Evolutionary conservation across 2,797 vertebrate species (phyloP), one percentile per base, ranked within the genome.

Genomic region (Sebastes iracundus): DNA sequence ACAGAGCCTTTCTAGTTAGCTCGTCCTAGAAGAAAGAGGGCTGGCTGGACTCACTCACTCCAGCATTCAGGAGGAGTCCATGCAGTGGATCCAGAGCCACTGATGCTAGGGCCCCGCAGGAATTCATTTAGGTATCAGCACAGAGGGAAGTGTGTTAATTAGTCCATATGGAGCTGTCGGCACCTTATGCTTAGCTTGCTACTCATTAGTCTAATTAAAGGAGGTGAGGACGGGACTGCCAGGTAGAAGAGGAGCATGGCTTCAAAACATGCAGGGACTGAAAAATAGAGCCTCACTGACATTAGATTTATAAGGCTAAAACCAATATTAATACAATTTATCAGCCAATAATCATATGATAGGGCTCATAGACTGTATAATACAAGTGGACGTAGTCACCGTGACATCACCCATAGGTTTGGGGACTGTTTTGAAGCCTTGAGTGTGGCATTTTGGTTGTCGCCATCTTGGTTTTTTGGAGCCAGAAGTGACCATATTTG

Each of bases 71-170:
- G 12, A 52, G 46, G 56, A 58, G 20, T 72, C 65, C 53, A 38
- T 65, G 68, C 46, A 59, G 46, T 53, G 10, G 27, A 53, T 72
- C 71, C 77, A 59, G 35, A 65, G 72, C 78, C 32, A 60, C 67
- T 68, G 74, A 64, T 2, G 16, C 46, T 4, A 2, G n/a, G 32
- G 58, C 65, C 86, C 64, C 22, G 2, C 16, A 75, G 81, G 81
- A 79, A 79, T 87, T 84, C 67, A 88, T 89, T 84, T 80, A 59
- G 53, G 25, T 59, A 32, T 72, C 85, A 68, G 69, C 27, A 72
- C 72, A 66, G 32, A 61, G 33, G 46, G 49, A 60, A 38, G 35
- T 28, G 66, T 83, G 80, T 72, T 75, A 81, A 66, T 62, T 27
- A 49, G 58, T 65, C 71, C 68, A 38, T 58, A 59, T 27, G 78